Conservation (phyloP, 2,113 vertebrate species). For the Clarias batrachus region DNA sequence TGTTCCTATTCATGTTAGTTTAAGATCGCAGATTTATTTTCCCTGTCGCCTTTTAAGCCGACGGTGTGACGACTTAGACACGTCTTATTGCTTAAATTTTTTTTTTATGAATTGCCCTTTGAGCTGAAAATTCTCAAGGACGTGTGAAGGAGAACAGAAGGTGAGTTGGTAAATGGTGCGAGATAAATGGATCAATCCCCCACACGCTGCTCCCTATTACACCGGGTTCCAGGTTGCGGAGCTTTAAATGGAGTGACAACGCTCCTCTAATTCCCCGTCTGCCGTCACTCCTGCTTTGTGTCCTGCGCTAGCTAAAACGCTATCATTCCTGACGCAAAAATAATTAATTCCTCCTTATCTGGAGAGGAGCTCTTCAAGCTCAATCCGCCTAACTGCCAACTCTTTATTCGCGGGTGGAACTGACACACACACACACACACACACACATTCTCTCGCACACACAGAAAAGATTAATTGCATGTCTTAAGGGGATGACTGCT, state of each 20-base stretch:
- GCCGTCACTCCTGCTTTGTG: constrained; percentile 80
- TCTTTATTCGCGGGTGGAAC: constrained; percentile 88
- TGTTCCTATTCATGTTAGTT: not conserved
- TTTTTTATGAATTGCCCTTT: not conserved
- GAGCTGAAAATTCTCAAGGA: constrained; percentile 65
- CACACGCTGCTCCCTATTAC: constrained; percentile 82
- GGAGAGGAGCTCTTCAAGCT: constrained; percentile 85
- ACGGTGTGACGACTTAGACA: not conserved
- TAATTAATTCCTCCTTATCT: constrained; percentile 94
- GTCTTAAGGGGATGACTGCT: constrained; percentile 85
- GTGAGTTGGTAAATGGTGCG: constrained; percentile 49
- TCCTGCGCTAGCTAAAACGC: constrained; percentile 70
- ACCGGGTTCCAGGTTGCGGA: constrained; percentile 77
- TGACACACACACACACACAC: constrained; percentile 55
- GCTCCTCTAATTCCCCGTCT: constrained; percentile 85
- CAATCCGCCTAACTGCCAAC: constrained; percentile 86
- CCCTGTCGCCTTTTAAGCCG: not conserved
- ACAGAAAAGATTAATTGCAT: constrained; percentile 87
- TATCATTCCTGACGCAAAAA: constrained; percentile 86
- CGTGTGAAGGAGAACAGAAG: not conserved
- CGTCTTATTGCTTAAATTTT: not conserved
- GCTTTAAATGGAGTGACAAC: constrained; percentile 86
- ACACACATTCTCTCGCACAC: constrained; percentile 28
- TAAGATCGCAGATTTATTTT: not conserved
- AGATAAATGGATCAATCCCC: constrained; percentile 84